Percentiles rank a stretch among this genome's conserved stretches.
These are phyloP conservation scores for Lateolabrax maculatus DNA, from an alignment of 2,797 vertebrate species.

Conservation along the genomic window DNA sequence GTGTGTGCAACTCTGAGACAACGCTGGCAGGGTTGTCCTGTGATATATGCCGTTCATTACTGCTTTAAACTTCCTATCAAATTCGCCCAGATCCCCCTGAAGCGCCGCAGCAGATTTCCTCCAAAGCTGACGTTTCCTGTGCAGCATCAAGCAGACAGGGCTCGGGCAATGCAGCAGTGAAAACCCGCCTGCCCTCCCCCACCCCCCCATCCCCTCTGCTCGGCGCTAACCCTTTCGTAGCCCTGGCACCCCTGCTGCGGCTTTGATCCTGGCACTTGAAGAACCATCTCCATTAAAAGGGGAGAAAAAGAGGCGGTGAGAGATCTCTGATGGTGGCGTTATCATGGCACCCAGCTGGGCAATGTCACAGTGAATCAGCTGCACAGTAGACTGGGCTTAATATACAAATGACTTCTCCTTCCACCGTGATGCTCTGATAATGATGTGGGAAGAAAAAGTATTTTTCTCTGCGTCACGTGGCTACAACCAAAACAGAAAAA, in stretches of 20 bases:
- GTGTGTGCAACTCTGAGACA: slow-evolving; percentile 38
- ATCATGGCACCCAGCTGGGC: slow-evolving; percentile 50
- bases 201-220: slow-evolving; percentile 29
- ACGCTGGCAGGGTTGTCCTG: slow-evolving; percentile 28
- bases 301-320: slow-evolving; percentile 27
- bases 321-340: slow-evolving; percentile 47
- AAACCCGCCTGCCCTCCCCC: slow-evolving; percentile 17
- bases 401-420: slow-evolving; percentile 9
- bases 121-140: slow-evolving; percentile 36
- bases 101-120: slow-evolving; percentile 11
- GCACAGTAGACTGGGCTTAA: slow-evolving; percentile 8
- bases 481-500: slow-evolving; percentile 7
- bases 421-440: background rate
- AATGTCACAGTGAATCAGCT: slow-evolving; percentile 58
- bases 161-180: slow-evolving; percentile 55
- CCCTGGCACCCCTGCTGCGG: slow-evolving; percentile 50
- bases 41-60: slow-evolving; percentile 24
- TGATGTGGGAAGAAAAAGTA: background rate
- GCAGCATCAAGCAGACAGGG: slow-evolving; percentile 34
- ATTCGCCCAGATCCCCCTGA: slow-evolving; percentile 4
- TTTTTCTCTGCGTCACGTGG: background rate
- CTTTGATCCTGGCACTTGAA: slow-evolving; percentile 73
- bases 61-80: background rate
- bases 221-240: slow-evolving; percentile 60
- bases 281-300: slow-evolving; percentile 45